Evolutionary conservation across 2,797 vertebrate genomes (phyloP).

Genomic region (Darevskia mixta): DNA sequence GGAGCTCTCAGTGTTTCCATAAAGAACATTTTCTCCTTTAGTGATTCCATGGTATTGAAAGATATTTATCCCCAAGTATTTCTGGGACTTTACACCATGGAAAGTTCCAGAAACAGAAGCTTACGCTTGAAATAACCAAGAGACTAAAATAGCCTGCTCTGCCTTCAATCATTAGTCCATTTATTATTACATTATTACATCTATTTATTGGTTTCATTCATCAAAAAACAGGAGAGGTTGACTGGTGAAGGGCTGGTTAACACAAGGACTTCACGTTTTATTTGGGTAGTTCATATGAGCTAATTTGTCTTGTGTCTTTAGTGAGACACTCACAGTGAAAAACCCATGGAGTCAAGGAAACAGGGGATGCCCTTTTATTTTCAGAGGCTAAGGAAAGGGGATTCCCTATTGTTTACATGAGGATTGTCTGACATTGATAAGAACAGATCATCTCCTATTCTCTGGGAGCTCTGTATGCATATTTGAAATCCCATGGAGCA

Average conservation of each 20-base stretch:
- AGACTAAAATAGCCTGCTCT: neutral
- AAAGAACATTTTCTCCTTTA: conserved; percentile 51
- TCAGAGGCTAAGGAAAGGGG: neutral
- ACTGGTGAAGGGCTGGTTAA: conserved; percentile 11
- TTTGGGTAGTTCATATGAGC: too few relatives aligned
- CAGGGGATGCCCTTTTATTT: neutral
- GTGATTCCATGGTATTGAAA: conserved; percentile 41
- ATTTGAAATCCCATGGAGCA: neutral
- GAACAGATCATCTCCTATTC: neutral
- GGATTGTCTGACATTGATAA: neutral
- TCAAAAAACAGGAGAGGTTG: neutral
- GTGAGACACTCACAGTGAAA: neutral
- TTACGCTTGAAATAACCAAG: neutral
- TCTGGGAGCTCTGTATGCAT: neutral
- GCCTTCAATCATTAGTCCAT: neutral
- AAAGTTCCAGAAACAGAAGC: conserved; percentile 18
- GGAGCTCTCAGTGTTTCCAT: conserved; percentile 53
- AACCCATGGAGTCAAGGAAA: neutral
- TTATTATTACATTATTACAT: neutral
- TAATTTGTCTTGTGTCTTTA: neutral
- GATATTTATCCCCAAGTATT: conserved; percentile 9
- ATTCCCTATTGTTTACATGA: neutral
- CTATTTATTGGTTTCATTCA: conserved; percentile 33
- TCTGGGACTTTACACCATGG: neutral
- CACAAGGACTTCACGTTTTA: neutral